A percentile compares a stretch with the other conserved stretches of the same genome.
Conservation (phyloP, 2,888 invertebrate species). For the Thera obeliscata region DNA sequence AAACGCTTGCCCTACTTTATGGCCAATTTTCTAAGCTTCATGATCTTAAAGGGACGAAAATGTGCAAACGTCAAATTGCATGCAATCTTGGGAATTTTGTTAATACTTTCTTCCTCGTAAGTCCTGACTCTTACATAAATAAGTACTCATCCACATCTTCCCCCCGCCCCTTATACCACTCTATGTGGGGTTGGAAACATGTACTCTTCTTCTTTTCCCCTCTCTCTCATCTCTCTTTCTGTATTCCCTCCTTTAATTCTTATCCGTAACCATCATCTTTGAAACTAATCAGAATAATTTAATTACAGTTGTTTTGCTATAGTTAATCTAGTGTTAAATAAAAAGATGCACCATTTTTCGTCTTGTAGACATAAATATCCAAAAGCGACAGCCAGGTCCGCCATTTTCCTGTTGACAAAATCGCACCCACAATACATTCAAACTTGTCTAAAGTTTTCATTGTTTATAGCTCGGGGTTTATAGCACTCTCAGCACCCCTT, state of each 20-base stretch:
- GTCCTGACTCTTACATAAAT: too few relatives aligned
- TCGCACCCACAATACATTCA: conserved; percentile 77
- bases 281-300: background rate
- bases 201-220: too few relatives aligned
- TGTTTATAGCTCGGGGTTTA: conserved; percentile 70
- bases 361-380: conserved; percentile 76
- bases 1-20: conserved; percentile 54
- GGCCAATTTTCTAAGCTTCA: conserved; percentile 39
- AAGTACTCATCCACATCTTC: too few relatives aligned
- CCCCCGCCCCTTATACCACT: too few relatives aligned
- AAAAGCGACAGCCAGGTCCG: conserved; percentile 74
- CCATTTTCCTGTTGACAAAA: conserved; percentile 84
- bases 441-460: conserved; percentile 79
- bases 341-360: conserved; percentile 76
- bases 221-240: too few relatives aligned
- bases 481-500: conserved; percentile 47
- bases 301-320: conserved; percentile 56
- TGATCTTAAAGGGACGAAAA: conserved; percentile 3
- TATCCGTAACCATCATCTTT: too few relatives aligned
- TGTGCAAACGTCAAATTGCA: background rate
- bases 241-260: too few relatives aligned
- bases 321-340: conserved; percentile 64
- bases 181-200: too few relatives aligned
- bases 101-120: too few relatives aligned
- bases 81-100: too few relatives aligned